Evolutionary conservation across 2,888 invertebrate species (phyloP), one percentile per base, ranked within the genome.

Genomic region (Gari tellinella): DNA sequence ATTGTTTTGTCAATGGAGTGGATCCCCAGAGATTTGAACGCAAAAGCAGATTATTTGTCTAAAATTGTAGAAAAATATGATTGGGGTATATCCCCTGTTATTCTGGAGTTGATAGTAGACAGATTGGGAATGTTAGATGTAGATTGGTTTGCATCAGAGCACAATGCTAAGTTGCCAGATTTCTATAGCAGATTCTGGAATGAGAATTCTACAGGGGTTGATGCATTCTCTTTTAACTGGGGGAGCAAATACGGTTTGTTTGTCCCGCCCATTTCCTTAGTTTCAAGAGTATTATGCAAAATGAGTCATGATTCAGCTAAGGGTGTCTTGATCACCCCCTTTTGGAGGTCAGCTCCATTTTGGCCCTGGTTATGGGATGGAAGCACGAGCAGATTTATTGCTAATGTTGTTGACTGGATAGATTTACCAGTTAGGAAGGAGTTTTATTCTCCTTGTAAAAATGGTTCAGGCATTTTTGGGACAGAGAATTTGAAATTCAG

Each of bases 131-230:
- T 38, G 2, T 57, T 61, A 38, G 72, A 79, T 25, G 37, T 72
- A 10, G 72, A 70, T 61, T 75, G 19, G 48, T 77, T 81, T 49
- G 81, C 78, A 4, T 68, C 60, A 4, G 51, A 64, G 23, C 46
- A 69, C 26, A 77, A 72, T 60, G 52, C 53, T 10, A 80, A 77
- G 49, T 56, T 68, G 10, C 31, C 52, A 4, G 19, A 45, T 14
- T 78, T 74, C 69, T 81, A 72, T 66, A 57, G 61, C 12, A 49
- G 66, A 43, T 72, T 67, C 64, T 76, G 72, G 72, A 46, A 56
- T 61, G n/a, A 41, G 15, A 46, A 46, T 12, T 45, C 46, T 5
- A 3, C 46, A 37, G 72, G 76, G 14, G 55, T 66, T 19, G 70
- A 70, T 52, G 70, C 70, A 8, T 76, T 67, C 40, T 48, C 66